A percentile compares a stretch with the other conserved stretches of the same genome.
phyloP scores from a whole-genome alignment of 2,797 vertebrate genomes.

The Neosilurus mollespiculum region DNA sequence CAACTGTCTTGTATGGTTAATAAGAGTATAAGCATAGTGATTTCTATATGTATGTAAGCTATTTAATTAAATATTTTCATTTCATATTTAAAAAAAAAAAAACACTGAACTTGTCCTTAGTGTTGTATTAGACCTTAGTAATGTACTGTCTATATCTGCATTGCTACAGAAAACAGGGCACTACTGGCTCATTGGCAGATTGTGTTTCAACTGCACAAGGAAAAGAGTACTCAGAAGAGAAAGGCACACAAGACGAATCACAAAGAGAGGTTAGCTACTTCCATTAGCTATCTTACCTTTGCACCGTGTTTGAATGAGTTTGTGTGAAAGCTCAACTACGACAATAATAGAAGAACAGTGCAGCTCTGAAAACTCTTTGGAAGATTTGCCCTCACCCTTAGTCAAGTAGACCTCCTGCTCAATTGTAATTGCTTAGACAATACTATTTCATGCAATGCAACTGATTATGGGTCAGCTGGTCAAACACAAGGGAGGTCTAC shows the following conservation, averaged over 20 bases:
- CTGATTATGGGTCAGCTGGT: neutral
- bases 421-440: neutral
- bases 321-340: neutral
- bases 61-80: neutral
- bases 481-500: neutral
- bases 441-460: neutral
- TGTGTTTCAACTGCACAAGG: slow-evolving; percentile 23
- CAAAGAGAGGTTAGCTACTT: slow-evolving; percentile 41
- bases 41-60: neutral
- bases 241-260: slow-evolving; percentile 20
- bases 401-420: neutral
- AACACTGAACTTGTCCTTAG: neutral
- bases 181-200: slow-evolving; percentile 27
- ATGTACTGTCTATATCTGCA: neutral
- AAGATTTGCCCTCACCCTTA: neutral
- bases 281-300: neutral
- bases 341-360: neutral
- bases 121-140: neutral
- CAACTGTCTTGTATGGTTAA: neutral
- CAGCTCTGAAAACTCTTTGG: neutral
- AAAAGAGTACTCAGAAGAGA: slow-evolving; percentile 25
- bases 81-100: neutral
- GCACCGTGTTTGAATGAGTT: neutral
- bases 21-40: neutral
- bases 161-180: slow-evolving; percentile 51